phyloP scores from a whole-genome alignment of 2,797 vertebrate species.

The Thripadectes ignobilis region DNA sequence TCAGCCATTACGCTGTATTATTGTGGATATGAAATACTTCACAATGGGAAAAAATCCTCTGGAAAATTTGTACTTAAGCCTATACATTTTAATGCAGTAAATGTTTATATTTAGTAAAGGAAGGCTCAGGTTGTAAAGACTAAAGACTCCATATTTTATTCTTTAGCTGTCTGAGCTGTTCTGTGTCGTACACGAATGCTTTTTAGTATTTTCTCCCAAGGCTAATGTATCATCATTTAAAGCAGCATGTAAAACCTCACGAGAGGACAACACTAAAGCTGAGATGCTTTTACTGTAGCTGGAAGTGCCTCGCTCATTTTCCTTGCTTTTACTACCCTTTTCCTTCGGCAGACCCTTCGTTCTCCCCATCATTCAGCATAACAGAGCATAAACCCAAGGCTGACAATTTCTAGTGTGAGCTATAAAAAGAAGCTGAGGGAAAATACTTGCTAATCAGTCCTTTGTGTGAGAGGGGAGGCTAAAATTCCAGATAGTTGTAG shows the following conservation, averaged over 20 bases:
- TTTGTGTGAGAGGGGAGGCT: neutral
- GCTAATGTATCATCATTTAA: conserved; percentile 75
- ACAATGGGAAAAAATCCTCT: conserved; percentile 53
- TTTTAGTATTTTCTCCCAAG: conserved; percentile 74
- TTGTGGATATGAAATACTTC: conserved; percentile 59
- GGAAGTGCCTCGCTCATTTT: conserved; percentile 64
- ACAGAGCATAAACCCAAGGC: conserved; percentile 46
- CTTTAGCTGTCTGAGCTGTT: conserved; percentile 66
- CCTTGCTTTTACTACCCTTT: conserved; percentile 56
- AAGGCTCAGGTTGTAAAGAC: conserved; percentile 63
- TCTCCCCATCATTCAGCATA: conserved; percentile 46
- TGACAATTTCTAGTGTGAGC: conserved; percentile 43
- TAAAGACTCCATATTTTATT: conserved; percentile 53
- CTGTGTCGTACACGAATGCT: conserved; percentile 52
- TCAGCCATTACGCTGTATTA: conserved; percentile 62
- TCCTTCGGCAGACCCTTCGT: conserved; percentile 46
- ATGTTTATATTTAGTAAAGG: conserved; percentile 67
- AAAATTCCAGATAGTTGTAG: neutral
- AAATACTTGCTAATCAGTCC: conserved; percentile 18
- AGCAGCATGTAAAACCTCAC: conserved; percentile 70
- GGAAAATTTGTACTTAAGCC: conserved; percentile 62
- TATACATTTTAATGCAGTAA: conserved; percentile 61
- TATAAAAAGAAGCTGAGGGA: conserved; percentile 3
- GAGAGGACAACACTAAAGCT: conserved; percentile 69
- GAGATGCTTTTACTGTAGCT: conserved; percentile 69